Evolutionary conservation across 2,113 vertebrate species (phyloP).

Genomic region (Phrynocephalus versicolor): DNA sequence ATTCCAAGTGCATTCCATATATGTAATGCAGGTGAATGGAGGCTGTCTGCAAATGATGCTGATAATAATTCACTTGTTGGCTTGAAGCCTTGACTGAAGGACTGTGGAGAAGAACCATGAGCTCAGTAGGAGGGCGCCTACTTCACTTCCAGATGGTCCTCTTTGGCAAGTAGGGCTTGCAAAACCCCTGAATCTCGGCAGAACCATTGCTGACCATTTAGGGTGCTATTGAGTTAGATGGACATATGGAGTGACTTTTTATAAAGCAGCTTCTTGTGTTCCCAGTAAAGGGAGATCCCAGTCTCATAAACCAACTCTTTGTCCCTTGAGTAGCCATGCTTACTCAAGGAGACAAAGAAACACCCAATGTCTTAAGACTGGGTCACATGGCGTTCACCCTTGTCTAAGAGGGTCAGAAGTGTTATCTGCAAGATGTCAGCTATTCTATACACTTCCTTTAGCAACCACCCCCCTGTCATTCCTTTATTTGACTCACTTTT

Average conservation of each 20-base stretch:
- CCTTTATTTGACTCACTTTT: neutral
- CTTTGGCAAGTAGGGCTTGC: neutral
- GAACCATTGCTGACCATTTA: neutral
- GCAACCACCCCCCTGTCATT: neutral
- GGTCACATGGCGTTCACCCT: no score
- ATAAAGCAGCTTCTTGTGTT: neutral
- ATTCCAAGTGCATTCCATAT: neutral
- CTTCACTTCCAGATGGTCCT: neutral
- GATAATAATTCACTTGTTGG: neutral
- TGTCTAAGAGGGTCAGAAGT: neutral
- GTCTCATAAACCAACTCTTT: neutral
- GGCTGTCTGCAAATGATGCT: neutral
- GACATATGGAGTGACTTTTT: neutral
- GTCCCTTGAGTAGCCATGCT: no score
- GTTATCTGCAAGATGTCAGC: neutral
- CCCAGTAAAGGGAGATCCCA: neutral
- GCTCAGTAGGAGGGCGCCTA: neutral
- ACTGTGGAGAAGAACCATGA: neutral
- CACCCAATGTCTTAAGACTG: neutral
- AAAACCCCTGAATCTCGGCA: neutral
- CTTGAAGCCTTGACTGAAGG: neutral
- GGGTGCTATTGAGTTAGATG: neutral
- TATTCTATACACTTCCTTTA: neutral
- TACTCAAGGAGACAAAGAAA: no score
- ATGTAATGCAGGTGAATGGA: neutral